Percentiles rank a stretch among this genome's conserved stretches.
Evolutionary conservation across 2,797 vertebrate genomes (phyloP).

Genomic region (Chloroceryle inda): DNA sequence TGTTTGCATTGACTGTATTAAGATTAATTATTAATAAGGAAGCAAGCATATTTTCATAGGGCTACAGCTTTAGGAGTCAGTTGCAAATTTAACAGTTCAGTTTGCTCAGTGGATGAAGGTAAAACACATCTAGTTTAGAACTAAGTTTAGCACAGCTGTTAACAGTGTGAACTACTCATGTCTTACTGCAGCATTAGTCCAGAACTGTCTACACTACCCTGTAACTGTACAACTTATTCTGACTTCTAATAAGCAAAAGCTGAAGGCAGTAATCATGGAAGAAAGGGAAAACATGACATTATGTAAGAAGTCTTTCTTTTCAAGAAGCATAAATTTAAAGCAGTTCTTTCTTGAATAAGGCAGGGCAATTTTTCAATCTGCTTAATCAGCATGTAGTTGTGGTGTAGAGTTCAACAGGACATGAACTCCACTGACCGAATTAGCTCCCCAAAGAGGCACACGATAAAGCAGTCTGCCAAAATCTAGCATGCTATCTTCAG

Average conservation of each 20-base stretch:
- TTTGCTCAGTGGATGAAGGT: constrained; percentile 73
- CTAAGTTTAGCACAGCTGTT: constrained; percentile 68
- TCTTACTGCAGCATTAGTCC: not conserved
- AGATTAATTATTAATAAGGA: constrained; percentile 85
- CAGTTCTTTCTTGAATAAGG: not conserved
- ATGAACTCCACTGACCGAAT: not conserved
- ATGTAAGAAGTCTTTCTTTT: not conserved
- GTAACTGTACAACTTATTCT: not conserved
- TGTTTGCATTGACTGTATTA: constrained; percentile 75
- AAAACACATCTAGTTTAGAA: constrained; percentile 48
- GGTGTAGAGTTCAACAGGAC: not conserved
- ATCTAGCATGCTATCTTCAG: not conserved
- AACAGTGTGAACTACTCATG: not conserved
- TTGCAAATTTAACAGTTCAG: constrained; percentile 48
- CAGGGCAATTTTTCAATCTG: not conserved
- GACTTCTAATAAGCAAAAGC: not conserved
- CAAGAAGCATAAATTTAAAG: not conserved
- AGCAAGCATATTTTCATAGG: constrained; percentile 70
- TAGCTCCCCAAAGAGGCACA: not conserved
- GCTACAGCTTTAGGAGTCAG: constrained; percentile 66
- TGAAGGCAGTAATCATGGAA: not conserved
- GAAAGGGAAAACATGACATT: not conserved
- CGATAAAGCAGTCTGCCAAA: not conserved
- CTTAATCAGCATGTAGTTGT: not conserved
- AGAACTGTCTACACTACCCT: not conserved